Conservation (phyloP, 2,888 invertebrate species). For the Lumbricus terrestris region DNA sequence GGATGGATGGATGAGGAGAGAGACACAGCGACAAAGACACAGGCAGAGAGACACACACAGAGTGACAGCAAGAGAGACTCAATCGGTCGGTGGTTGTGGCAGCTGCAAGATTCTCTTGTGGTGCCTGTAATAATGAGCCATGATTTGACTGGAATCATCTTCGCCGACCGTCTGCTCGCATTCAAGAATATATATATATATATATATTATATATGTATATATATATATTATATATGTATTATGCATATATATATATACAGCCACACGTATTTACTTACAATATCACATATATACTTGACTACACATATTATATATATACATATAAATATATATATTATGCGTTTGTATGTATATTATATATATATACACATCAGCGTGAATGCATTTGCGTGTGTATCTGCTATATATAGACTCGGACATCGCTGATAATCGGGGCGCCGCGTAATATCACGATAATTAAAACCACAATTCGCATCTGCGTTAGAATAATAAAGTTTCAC, state of each 20-base stretch:
- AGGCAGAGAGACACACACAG: background rate
- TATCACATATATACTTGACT: too few species aligned
- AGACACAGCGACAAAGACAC: too few species aligned
- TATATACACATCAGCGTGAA: background rate
- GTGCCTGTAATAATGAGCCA: background rate
- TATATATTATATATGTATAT: background rate
- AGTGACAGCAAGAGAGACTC: background rate
- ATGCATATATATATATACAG: background rate
- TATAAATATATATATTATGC: background rate
- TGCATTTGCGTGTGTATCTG: background rate
- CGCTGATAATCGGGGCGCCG: conserved; percentile 4
- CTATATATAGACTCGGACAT: background rate
- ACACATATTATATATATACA: too few species aligned
- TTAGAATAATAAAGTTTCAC: conserved; percentile 12
- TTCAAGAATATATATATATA: background rate
- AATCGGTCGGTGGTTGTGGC: background rate
- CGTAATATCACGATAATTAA: conserved; percentile 13
- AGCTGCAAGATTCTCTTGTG: background rate
- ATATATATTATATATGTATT: background rate
- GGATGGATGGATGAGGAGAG: too few species aligned
- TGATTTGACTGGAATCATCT: conserved; percentile 3
- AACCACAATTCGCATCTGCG: conserved; percentile 14
- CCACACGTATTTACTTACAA: background rate
- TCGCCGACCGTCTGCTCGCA: background rate
- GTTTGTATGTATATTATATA: background rate